A percentile compares a stretch with the other conserved stretches of the same genome.
These are phyloP conservation scores for Lingula anatina DNA, from an alignment of 2,888 invertebrate genomes.

Conservation along the genomic window DNA sequence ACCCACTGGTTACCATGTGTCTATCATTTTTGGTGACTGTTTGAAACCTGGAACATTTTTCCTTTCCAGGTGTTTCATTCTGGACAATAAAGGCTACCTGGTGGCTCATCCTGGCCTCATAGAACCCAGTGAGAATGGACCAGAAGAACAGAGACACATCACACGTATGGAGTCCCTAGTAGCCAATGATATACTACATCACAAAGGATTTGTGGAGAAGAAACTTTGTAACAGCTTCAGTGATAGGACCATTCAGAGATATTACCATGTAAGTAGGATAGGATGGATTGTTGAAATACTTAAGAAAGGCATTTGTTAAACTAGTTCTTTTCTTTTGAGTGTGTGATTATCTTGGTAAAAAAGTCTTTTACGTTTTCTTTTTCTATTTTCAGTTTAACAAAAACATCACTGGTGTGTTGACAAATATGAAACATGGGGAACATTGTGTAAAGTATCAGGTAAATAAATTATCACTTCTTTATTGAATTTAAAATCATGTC, in stretches of 20 bases:
- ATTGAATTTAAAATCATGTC: neutral
- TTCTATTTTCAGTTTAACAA: constrained; percentile 72
- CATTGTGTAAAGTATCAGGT: constrained; percentile 84
- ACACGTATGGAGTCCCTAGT: constrained; percentile 81
- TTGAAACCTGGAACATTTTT: too few species aligned
- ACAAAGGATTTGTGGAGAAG: constrained; percentile 76
- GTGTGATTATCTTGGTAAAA: too few species aligned
- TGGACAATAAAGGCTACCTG: constrained; percentile 85
- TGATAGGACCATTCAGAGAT: constrained; percentile 79
- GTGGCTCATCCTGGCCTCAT: constrained; percentile 78
- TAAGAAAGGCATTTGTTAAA: too few species aligned
- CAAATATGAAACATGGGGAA: constrained; percentile 81
- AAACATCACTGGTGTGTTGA: constrained; percentile 68
- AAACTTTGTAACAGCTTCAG: constrained; percentile 77
- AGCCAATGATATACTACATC: constrained; percentile 83
- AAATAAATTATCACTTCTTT: constrained; percentile 21
- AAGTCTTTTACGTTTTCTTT: too few species aligned
- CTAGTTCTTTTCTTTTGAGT: too few species aligned
- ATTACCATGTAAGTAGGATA: constrained; percentile 42
- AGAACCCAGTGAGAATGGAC: constrained; percentile 58
- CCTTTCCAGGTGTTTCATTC: constrained; percentile 74
- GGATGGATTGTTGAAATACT: neutral
- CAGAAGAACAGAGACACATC: constrained; percentile 79
- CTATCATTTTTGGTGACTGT: too few species aligned
- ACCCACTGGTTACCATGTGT: too few species aligned